Evolutionary conservation across 2,113 vertebrate genomes (phyloP).

Genomic region (Gallinago undulata): DNA sequence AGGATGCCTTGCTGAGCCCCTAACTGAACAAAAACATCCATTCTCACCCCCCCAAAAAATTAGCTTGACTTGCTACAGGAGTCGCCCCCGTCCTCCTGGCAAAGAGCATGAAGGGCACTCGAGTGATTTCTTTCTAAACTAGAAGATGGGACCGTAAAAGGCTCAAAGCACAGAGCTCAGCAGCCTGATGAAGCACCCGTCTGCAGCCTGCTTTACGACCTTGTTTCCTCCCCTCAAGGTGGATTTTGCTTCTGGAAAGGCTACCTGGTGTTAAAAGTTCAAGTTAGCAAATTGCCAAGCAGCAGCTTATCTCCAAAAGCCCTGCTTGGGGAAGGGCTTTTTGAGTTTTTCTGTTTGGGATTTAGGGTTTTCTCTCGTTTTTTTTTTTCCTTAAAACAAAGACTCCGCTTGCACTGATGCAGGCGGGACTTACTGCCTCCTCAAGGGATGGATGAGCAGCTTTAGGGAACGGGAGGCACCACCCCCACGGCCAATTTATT

Average conservation of each 20-base stretch:
- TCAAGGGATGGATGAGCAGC: neutral
- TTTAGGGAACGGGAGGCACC: neutral
- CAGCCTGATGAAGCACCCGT: neutral
- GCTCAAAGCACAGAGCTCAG: neutral
- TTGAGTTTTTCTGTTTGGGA: neutral
- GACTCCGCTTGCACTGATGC: neutral
- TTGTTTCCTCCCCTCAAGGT: neutral
- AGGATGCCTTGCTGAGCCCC: neutral
- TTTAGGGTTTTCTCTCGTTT: neutral
- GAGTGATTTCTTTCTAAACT: neutral
- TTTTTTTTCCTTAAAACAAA: neutral
- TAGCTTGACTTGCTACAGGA: rapidly evolving
- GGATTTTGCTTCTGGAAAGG: neutral
- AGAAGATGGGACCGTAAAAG: neutral
- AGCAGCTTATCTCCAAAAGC: neutral
- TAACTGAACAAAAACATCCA: neutral
- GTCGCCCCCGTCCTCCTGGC: neutral
- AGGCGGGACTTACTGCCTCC: neutral
- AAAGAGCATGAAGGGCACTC: neutral
- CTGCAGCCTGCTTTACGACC: neutral
- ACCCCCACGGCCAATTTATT: rapidly evolving
- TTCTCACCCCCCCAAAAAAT: neutral
- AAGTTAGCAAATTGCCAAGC: neutral
- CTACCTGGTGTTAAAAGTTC: neutral
- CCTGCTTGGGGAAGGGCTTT: neutral